Conservation (phyloP, 2,113 vertebrate genomes). For the Myiopsitta monachus region DNA sequence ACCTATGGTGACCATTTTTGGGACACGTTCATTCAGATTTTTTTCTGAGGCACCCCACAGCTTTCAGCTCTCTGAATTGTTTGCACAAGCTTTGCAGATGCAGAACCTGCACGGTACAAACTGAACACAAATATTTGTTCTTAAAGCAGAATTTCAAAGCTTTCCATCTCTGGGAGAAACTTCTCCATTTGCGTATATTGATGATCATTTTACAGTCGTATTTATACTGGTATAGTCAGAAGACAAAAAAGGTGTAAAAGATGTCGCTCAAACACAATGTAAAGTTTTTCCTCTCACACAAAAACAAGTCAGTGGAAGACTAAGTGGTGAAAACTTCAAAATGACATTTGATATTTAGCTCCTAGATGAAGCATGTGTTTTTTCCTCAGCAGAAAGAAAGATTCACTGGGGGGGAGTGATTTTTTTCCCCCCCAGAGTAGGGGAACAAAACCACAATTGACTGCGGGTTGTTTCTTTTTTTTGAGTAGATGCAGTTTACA, state of each 20-base stretch:
- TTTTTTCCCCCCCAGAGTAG: not conserved
- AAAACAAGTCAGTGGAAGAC: not conserved
- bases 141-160: not conserved
- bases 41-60: not conserved
- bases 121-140: not conserved
- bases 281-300: not conserved
- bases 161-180: not conserved
- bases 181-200: not conserved
- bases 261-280: not conserved
- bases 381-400: not conserved
- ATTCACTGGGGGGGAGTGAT: not conserved
- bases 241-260: not conserved
- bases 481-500: not conserved
- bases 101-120: not conserved
- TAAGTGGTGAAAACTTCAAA: not conserved
- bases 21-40: not conserved
- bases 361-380: not conserved
- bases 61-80: not conserved
- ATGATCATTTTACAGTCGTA: not conserved
- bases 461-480: not conserved
- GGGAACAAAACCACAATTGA: not conserved
- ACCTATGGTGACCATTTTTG: not conserved
- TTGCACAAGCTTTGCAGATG: not conserved
- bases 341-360: not conserved
- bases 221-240: not conserved